Evolutionary conservation across 2,888 invertebrate genomes (phyloP).

Genomic region (Tribolium freemani): DNA sequence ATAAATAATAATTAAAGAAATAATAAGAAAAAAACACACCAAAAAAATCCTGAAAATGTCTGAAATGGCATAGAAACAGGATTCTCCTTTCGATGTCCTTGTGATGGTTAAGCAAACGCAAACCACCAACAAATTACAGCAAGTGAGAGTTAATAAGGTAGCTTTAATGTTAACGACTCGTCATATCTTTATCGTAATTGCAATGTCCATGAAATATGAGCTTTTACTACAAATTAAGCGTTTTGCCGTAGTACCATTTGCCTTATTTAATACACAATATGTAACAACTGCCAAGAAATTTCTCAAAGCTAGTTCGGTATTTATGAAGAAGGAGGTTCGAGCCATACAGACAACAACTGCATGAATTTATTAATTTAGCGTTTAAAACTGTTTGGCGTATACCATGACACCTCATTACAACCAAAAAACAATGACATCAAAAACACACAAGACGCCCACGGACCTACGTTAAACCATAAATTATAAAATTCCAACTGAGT

Average conservation of each 20-base stretch:
- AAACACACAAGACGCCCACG: conserved; percentile 10
- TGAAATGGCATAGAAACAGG: background rate
- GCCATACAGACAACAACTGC: conserved; percentile 27
- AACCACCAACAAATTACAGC: background rate
- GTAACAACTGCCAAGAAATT: conserved; percentile 26
- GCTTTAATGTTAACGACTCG: background rate
- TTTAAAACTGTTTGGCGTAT: conserved; percentile 25
- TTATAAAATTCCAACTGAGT: background rate
- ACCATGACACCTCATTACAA: conserved; percentile 18
- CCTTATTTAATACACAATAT: conserved; percentile 23
- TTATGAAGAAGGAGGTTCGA: conserved; percentile 13
- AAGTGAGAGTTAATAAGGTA: background rate
- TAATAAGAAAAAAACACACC: background rate
- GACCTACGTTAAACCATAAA: background rate
- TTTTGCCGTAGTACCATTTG: conserved; percentile 10
- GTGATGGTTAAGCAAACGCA: background rate
- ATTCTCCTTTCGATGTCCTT: background rate
- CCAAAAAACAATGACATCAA: conserved; percentile 17
- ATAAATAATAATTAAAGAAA: background rate
- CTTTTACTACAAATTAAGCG: conserved; percentile 11
- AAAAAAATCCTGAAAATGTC: background rate
- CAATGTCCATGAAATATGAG: conserved; percentile 5
- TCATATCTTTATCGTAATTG: conserved; percentile 4
- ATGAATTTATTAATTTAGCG: conserved; percentile 29
- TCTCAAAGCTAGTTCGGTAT: conserved; percentile 18